Evolutionary conservation across 1,140 invertebrate species (phyloP), one percentile per base, ranked within the genome.

Genomic region (Theocolax elegans): DNA sequence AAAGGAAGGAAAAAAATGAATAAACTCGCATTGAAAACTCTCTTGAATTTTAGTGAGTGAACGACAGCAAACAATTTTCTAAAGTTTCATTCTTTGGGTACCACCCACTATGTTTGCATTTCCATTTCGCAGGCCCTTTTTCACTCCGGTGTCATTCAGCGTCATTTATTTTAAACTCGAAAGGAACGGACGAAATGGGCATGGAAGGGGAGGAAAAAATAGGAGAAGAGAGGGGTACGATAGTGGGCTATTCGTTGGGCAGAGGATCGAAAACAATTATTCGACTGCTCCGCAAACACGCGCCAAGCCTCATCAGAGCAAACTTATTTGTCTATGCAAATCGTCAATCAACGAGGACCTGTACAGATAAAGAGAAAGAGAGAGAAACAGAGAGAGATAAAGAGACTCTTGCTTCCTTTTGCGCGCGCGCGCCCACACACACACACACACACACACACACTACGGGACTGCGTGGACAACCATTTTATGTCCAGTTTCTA

Each of bases 291-390:
- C 58, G 75, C 76, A 82, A 81, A 82, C 74, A 81, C 54, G 51
- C 73, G 60, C 40, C 51, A 54, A 71, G 72, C 75, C 73, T 80
- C 81, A 81, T 82, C 79, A 80, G 75, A 75, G 73, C 70, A 67
- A 75, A 82, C 79, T 80, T 82, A 82, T 82, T 82, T 82, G 77
- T 79, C 75, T 82, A 82, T 82, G 81, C 79, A 82, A 82, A 82
- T 80, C 76, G 76, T 81, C 78, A 81, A 82, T 82, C 79, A 82
- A 81, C 74, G 74, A 63, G 31, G 31, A 51, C 17, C 17, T 9
- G 3, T 2, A 15, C 31, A 40, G 12, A 23, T 12, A 15, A 21
- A 49, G 44, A 49, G 6, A 25, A 21, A 64, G 21, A 21, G n/a
- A n/a, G n/a, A n/a, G n/a, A n/a, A n/a, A n/a, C n/a, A n/a, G n/a